phyloP scores from a whole-genome alignment of 2,888 invertebrate species.

The Hypena proboscidalis region DNA sequence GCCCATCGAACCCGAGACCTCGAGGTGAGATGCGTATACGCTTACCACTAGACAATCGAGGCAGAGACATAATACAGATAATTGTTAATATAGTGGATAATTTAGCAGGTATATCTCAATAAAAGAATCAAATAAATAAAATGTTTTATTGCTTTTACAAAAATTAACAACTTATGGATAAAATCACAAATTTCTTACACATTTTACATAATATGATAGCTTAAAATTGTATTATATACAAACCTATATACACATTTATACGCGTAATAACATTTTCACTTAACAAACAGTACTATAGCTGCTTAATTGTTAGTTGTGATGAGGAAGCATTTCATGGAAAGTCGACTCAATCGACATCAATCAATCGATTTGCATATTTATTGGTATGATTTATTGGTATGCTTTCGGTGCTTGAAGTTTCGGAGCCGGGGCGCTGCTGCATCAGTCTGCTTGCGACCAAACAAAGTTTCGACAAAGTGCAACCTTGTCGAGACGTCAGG shows the following conservation, averaged over 20 bases:
- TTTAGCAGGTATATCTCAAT: background rate
- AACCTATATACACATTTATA: slow-evolving; percentile 35
- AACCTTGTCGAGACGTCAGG: too few relatives aligned
- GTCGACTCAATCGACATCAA: too few relatives aligned
- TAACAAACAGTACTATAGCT: slow-evolving; percentile 8
- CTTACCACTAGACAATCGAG: too few relatives aligned
- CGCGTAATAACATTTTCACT: slow-evolving; percentile 16
- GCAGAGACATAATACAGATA: slow-evolving; percentile 7
- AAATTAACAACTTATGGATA: slow-evolving; percentile 60
- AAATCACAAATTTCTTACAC: slow-evolving; percentile 51
- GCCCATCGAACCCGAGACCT: too few relatives aligned
- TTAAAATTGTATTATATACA: slow-evolving; percentile 42
- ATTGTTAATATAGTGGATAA: background rate
- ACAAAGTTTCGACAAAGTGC: too few relatives aligned
- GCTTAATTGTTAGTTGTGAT: background rate
- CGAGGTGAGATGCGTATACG: too few relatives aligned
- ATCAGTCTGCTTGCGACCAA: too few relatives aligned
- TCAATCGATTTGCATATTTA: too few relatives aligned
- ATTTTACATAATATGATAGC: slow-evolving; percentile 38
- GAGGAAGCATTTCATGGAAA: slow-evolving; percentile 1
- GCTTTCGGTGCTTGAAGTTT: too few relatives aligned
- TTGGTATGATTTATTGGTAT: too few relatives aligned
- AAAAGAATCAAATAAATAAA: slow-evolving; percentile 36
- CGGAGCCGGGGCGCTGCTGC: too few relatives aligned
- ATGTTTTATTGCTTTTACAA: slow-evolving; percentile 55